Evolutionary conservation across 2,797 vertebrate genomes (phyloP).

Genomic region (Mormyrops boulengeri): DNA sequence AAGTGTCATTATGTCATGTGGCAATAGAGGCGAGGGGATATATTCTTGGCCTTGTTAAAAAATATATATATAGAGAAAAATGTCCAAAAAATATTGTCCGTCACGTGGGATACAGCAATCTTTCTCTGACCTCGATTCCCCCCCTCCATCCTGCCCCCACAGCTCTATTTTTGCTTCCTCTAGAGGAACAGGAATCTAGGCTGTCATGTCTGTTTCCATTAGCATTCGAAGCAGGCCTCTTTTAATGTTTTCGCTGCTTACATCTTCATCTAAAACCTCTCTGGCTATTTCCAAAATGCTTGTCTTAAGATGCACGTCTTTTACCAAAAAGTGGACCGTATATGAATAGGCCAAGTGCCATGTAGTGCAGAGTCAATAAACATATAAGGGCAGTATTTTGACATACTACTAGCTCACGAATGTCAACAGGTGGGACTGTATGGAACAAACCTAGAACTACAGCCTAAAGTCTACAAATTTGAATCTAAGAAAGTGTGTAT

Average conservation of each 20-base stretch:
- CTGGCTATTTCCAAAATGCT: neutral
- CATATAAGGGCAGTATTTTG: neutral
- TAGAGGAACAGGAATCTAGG: conserved; percentile 36
- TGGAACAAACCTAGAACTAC: neutral
- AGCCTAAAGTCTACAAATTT: neutral
- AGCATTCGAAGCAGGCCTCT: conserved; percentile 15
- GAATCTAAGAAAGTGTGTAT: neutral
- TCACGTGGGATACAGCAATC: conserved; percentile 14
- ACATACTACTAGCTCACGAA: neutral
- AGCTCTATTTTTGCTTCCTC: conserved; percentile 29
- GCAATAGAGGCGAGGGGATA: neutral
- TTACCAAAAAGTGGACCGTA: neutral
- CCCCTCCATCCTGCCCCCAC: neutral
- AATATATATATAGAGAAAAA: neutral
- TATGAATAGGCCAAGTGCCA: neutral
- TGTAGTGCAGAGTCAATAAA: neutral
- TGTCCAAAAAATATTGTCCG: neutral
- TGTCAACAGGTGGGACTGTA: neutral
- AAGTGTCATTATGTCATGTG: neutral
- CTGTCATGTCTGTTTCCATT: conserved; percentile 32
- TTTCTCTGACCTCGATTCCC: conserved; percentile 29
- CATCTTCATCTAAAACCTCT: neutral
- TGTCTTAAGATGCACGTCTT: neutral
- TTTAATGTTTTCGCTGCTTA: conserved; percentile 1
- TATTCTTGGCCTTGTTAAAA: neutral